Conservation (phyloP, 2,797 vertebrate genomes). For the Mormyrus proboscirostris region DNA sequence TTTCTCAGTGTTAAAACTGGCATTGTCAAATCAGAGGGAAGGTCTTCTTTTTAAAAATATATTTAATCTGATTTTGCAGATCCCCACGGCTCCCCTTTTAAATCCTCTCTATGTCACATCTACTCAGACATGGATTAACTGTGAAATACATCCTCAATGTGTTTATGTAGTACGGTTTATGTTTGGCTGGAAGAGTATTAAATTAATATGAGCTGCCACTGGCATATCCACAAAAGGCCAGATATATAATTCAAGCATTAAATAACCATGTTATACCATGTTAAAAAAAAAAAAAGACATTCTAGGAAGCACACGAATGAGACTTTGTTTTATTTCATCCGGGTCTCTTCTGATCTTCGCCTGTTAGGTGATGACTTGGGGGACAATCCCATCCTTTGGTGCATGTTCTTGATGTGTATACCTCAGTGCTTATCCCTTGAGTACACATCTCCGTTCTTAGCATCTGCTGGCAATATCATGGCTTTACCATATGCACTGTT, state of each 20-base stretch:
- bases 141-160: neutral
- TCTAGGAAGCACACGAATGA: neutral
- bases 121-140: constrained; percentile 1
- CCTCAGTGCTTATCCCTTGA: neutral
- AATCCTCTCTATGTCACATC: constrained; percentile 10
- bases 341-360: neutral
- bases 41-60: neutral
- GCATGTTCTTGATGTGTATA: neutral
- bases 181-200: neutral
- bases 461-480: neutral
- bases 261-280: constrained; percentile 8
- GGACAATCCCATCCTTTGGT: neutral
- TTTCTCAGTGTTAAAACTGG: neutral
- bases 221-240: neutral
- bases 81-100: neutral
- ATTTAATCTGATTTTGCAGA: constrained; percentile 5
- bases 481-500: neutral
- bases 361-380: neutral
- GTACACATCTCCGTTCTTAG: neutral
- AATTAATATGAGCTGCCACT: neutral
- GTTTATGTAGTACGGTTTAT: neutral
- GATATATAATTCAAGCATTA: neutral
- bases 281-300: neutral
- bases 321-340: neutral
- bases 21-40: constrained; percentile 11